These are phyloP conservation scores for Hippocampus kuda DNA, from an alignment of 2,797 vertebrate genomes.

Conservation along the genomic window DNA sequence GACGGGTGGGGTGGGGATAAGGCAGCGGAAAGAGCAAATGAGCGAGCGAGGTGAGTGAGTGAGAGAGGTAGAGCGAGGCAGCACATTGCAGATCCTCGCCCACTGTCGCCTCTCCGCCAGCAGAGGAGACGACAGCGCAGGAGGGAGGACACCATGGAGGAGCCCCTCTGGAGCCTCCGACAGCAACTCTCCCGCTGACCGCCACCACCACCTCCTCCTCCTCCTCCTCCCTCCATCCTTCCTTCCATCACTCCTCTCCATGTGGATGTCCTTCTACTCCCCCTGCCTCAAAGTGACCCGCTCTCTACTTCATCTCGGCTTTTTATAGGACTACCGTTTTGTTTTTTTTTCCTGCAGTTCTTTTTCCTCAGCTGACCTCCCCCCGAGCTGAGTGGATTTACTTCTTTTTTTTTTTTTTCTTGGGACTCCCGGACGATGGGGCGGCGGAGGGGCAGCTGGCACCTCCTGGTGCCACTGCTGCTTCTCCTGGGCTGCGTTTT, in stretches of 20 bases:
- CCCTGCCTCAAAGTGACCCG: slow-evolving; percentile 17
- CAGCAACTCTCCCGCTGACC: slow-evolving; percentile 54
- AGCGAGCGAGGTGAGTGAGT: slow-evolving; percentile 39
- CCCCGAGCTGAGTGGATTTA: slow-evolving; percentile 64
- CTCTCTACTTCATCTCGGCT: slow-evolving; percentile 30
- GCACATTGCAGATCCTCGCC: slow-evolving; percentile 61
- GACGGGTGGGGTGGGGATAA: neutral
- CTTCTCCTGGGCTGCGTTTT: slow-evolving; percentile 69
- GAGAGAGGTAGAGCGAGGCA: slow-evolving; percentile 58
- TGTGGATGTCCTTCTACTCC: slow-evolving; percentile 27
- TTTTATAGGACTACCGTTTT: slow-evolving; percentile 29
- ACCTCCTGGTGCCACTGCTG: slow-evolving; percentile 66
- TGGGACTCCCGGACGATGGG: slow-evolving; percentile 64
- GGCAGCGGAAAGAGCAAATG: slow-evolving; percentile 22
- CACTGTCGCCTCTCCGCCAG: slow-evolving; percentile 69
- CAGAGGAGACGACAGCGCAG: slow-evolving; percentile 62
- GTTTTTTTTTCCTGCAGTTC: slow-evolving; percentile 3
- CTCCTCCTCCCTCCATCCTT: slow-evolving; percentile 29
- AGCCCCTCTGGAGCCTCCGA: slow-evolving; percentile 65
- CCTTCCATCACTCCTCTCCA: slow-evolving; percentile 9
- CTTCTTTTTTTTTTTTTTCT: slow-evolving; percentile 24
- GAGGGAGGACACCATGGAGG: slow-evolving; percentile 45
- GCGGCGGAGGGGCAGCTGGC: slow-evolving; percentile 49
- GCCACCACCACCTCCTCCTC: slow-evolving; percentile 25
- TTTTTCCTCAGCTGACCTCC: slow-evolving; percentile 34